Percentiles rank a stretch among this genome's conserved stretches.
Conservation (phyloP, 2,888 invertebrate species). For the Watsonalla cultraria region DNA sequence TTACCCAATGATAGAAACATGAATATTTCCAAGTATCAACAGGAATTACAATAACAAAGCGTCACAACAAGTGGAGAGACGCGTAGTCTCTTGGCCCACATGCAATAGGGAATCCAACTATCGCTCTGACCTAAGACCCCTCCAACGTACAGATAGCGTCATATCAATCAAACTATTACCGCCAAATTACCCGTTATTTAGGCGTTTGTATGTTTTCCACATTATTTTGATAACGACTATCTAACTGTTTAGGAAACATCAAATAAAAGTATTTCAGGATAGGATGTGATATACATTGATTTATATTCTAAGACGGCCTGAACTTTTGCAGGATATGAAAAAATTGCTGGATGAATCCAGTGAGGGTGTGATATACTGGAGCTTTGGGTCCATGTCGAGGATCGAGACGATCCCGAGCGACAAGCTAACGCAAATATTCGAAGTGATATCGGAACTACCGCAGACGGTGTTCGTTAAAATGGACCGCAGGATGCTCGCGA, state of each 20-base stretch:
- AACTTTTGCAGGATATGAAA: slow-evolving; percentile 55
- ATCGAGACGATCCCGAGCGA: slow-evolving; percentile 74
- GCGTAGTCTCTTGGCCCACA: slow-evolving; percentile 49
- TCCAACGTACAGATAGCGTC: slow-evolving; percentile 43
- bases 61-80: slow-evolving; percentile 1
- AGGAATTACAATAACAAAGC: not conserved
- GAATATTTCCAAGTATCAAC: no score
- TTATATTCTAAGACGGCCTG: slow-evolving; percentile 3
- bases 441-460: slow-evolving; percentile 69
- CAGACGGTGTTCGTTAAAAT: slow-evolving; percentile 78
- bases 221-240: not conserved
- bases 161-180: slow-evolving; percentile 36
- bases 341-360: slow-evolving; percentile 58
- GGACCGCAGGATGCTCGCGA: slow-evolving; percentile 62
- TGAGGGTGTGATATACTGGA: slow-evolving; percentile 78
- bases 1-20: no score
- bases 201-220: not conserved
- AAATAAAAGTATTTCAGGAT: not conserved
- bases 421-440: slow-evolving; percentile 65
- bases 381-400: slow-evolving; percentile 78
- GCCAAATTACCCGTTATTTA: slow-evolving; percentile 35
- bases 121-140: slow-evolving; percentile 53
- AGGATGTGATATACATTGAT: not conserved
- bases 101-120: slow-evolving; percentile 49
- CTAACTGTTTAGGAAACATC: not conserved